Base-by-base conservation (phyloP, 2,888 invertebrate genomes). In the Drosophila recens region DNA sequence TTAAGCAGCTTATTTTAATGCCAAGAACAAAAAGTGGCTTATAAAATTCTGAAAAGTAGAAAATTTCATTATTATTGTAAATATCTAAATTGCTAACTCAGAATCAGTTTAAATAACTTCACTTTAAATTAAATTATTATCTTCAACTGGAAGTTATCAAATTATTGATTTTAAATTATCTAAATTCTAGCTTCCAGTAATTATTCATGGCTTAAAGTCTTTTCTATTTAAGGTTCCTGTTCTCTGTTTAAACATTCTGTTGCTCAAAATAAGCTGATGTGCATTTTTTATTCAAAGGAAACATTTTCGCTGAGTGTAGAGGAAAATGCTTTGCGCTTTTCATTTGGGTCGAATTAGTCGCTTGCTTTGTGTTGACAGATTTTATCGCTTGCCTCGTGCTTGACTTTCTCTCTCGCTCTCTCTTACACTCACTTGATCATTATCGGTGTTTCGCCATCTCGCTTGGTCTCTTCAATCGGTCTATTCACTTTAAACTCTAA, bases 401-500 rank as follows among this genome's bases (percentile, higher is more conserved):
- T 30, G 54, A 15, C 34, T 27, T 43, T 54, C 38, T 43, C 40
- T 23, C 53, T 46, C 30, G 17, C 17, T 17, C 59, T 58, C 40
- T 42, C 23, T 10, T 45, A 42, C 20, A 13, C 54, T 17, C 65
- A 52, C 58, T 58, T 8, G 30, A 62, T 68, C 38, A 72, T 75
- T 75, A 75, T 76, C 59, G 49, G 17, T 52, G 33, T 38, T 33
- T 38, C 17, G 46, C 59, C 9, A 4, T 62, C 11, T n/a, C 27
- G 6, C 15, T 33, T 11, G 11, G 15, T 46, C 34, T 20, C 38
- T 40, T 40, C 30, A 27, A 9, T 15, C 15, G 23, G 34, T 48
- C 48, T 46, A 48, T 34, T 66, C 74, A 56, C 46, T 40, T 70
- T 72, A 79, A 83, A 65, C 68, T 69, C 72, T 69, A 83, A 83